Evolutionary conservation across 2,888 invertebrate species (phyloP).

Genomic region (Lasiommata megera): DNA sequence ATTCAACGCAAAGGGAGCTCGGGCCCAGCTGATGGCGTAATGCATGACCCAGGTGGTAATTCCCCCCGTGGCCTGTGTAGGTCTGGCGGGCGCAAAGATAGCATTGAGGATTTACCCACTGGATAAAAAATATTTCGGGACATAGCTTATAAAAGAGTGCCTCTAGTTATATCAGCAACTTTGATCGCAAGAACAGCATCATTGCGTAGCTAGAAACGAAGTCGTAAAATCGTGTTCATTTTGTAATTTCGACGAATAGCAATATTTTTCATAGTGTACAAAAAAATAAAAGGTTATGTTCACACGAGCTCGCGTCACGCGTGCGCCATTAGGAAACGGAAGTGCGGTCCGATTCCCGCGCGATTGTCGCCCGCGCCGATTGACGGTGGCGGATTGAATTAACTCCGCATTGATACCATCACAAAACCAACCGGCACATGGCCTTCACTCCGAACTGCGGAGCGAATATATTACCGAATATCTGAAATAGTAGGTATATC

Average conservation of each 20-base stretch:
- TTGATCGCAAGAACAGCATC: too few species aligned
- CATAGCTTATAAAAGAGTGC: too few species aligned
- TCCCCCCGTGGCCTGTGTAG: too few species aligned
- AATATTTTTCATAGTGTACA: background rate
- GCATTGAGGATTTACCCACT: too few species aligned
- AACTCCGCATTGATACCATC: conserved; percentile 35
- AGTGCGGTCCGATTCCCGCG: conserved; percentile 58
- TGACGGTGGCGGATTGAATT: conserved; percentile 44
- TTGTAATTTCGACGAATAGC: background rate
- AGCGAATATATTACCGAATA: background rate
- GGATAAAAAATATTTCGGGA: too few species aligned
- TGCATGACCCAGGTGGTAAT: too few species aligned
- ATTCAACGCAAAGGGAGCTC: too few species aligned
- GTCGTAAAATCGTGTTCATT: background rate
- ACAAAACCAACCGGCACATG: conserved; percentile 12
- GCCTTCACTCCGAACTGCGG: background rate
- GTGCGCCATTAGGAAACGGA: conserved; percentile 61
- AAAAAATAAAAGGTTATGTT: conserved; percentile 29
- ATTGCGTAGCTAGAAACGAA: too few species aligned
- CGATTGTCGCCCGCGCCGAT: conserved; percentile 52
- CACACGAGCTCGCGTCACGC: conserved; percentile 35
- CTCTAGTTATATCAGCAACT: too few species aligned
- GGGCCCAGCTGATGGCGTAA: too few species aligned
- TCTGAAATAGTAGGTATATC: too few species aligned
- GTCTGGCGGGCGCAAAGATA: too few species aligned